phyloP scores from a whole-genome alignment of 2,888 invertebrate genomes.

The Physocephala rufipes region DNA sequence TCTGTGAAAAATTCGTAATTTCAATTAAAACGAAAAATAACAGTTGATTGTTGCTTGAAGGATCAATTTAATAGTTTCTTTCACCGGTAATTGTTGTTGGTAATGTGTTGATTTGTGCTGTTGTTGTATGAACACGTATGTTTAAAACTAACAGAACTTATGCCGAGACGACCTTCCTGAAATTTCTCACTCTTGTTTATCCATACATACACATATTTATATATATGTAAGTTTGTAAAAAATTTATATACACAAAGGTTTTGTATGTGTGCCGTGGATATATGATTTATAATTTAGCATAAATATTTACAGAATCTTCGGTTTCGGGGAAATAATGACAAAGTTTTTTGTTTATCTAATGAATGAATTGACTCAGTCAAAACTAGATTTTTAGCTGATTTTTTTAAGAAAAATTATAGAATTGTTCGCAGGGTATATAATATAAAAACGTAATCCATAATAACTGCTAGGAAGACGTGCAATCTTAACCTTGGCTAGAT shows the following conservation, averaged over 20 bases:
- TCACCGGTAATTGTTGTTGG: neutral
- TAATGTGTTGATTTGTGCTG: neutral
- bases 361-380: too few species aligned
- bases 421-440: too few species aligned
- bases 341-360: too few species aligned
- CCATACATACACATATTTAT: neutral
- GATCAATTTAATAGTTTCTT: neutral
- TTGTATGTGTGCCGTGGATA: neutral
- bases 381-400: too few species aligned
- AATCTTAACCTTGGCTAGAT: neutral
- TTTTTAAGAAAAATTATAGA: too few species aligned
- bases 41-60: neutral
- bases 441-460: too few species aligned
- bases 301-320: too few species aligned
- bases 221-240: neutral
- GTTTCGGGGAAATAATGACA: too few species aligned
- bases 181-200: neutral
- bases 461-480: too few species aligned
- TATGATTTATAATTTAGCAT: too few species aligned
- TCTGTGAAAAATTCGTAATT: too few species aligned
- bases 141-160: neutral
- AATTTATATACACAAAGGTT: neutral
- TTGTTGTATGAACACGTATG: neutral
- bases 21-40: too few species aligned
- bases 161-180: neutral